Base-by-base conservation (phyloP, 2,113 vertebrate species). In the Corythaeola cristata region DNA sequence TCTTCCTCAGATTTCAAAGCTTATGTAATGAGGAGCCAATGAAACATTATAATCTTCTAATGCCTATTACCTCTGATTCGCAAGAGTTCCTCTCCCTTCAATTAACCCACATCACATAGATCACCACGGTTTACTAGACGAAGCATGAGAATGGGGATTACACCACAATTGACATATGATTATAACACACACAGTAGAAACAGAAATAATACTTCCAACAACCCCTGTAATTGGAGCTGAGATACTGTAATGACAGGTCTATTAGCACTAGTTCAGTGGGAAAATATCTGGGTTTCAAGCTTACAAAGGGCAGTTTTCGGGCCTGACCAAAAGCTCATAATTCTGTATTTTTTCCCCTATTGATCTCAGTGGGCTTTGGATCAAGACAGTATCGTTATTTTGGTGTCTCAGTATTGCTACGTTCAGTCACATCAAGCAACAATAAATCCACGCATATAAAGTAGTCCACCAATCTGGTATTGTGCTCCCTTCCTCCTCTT, bases 1-100 rank as follows among this genome's bases (percentile, higher is more conserved):
- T 35, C 47, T 58, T 85, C 72, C 88, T 86, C 66, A 60, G 39
- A 87, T 95, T 87, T 96, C 88, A 94, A 90, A 90, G 80, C 79
- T 26, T 35, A 11, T 60, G 32, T 72, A 94, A 91, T 44, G 30
- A 92, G 47, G 20, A 95, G 64, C 24, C 64, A 94, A 80, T 86
- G 84, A 86, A 88, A 94, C 33, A 41, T 60, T 52, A 81, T 78
- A 44, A 87, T 75, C 76, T 89, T 33, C 73, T 95, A 90, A 90
- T 64, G 76, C 39, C 56, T 84, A 33, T 79, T 79, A 78, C 60
- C 3, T 2, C 30, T 41, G 58, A 90, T 85, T 89, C 37, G 2
- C 44, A 89, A 60, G 69, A 90, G 83, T 79, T 92, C 50, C 83
- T 89, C 88, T 95, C 76, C 52, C 83, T 96, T 92, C 85, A 89